Base-by-base conservation (phyloP, 2,888 invertebrate genomes). In the Stegana nigrithorax region DNA sequence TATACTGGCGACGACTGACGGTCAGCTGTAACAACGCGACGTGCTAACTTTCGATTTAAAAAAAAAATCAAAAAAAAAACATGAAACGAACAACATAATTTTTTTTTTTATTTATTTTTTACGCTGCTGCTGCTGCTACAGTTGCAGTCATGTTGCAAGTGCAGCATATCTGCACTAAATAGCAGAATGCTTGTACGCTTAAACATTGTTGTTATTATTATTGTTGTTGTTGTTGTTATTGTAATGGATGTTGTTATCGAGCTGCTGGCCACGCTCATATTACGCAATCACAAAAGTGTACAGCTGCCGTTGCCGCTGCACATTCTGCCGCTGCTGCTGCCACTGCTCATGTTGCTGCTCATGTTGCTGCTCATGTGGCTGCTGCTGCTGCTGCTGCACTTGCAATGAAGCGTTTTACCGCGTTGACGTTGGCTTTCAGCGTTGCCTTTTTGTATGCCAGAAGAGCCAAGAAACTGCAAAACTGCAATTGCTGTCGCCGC, bases 391-490 rank as follows among this genome's bases (percentile, higher is more conserved):
- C 56, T 42, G 14, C 53, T 59, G 53, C 53, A 45, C 45, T 25
- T 50, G 71, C 71, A 70, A 69, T 72, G 71, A 47, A 67, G 78
- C 77, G 63, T 72, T 70, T 67, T 67, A 67, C n/a, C n/a, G 68
- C 73, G 74, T 66, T 69, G 72, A 70, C 64, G 68, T 67, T 68
- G 60, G 67, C 72, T 73, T 70, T 73, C 73, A 73, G 64, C 73
- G 66, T 51, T 12, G 14, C 19, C 27, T 69, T 61, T 70, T 73
- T 68, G 66, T 29, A 27, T 4, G 32, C 32, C 27, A 45, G 47
- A 60, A 68, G 12, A 12, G 55, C 44, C 44, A 58, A 29, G 44
- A 44, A 57, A 69, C n/a, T n/a, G n/a, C n/a, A 62, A 36, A 21
- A 42, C 47, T 8, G 65, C 23, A 47, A 39, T 32, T 32, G 59